Evolutionary conservation across 1,140 invertebrate species (phyloP).

Genomic region (Scaptomyza montana): DNA sequence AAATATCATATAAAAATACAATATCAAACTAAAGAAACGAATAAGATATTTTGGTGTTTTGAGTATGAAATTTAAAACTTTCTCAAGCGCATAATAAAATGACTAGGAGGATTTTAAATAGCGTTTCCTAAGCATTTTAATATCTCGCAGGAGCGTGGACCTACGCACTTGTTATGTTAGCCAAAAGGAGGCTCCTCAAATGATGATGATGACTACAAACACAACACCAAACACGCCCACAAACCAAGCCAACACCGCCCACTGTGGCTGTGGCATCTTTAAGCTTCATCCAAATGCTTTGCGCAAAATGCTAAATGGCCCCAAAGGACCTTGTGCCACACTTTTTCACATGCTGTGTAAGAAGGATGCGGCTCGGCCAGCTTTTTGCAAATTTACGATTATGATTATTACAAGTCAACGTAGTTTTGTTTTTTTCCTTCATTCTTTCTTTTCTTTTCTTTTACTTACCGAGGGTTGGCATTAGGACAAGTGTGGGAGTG

Average conservation of each 20-base stretch:
- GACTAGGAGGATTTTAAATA: conserved; percentile 20
- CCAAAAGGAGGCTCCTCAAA: conserved; percentile 49
- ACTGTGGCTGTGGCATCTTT: conserved; percentile 10
- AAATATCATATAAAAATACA: too few relatives aligned
- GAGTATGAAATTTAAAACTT: conserved; percentile 19
- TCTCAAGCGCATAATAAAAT: not conserved
- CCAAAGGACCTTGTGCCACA: conserved; percentile 63
- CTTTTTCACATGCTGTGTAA: not conserved
- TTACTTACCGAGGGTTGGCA: conserved; percentile 36
- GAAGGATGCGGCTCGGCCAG: conserved; percentile 53
- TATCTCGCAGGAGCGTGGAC: conserved; percentile 15
- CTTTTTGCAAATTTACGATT: conserved; percentile 83
- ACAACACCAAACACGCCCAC: conserved; percentile 8
- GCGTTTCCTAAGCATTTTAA: conserved; percentile 13
- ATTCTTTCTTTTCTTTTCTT: not conserved
- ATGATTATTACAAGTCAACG: conserved; percentile 83
- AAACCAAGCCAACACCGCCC: conserved; percentile 24
- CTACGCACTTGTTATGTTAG: conserved; percentile 37
- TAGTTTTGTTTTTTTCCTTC: conserved; percentile 39
- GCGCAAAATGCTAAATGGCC: conserved; percentile 76
- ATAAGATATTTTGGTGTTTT: not conserved
- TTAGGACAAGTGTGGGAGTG: conserved; percentile 24
- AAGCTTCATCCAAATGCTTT: conserved; percentile 31
- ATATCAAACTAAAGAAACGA: too few relatives aligned
- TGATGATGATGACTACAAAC: conserved; percentile 76